Conservation (phyloP, 2,888 invertebrate species). For the Tiliacea citrago region DNA sequence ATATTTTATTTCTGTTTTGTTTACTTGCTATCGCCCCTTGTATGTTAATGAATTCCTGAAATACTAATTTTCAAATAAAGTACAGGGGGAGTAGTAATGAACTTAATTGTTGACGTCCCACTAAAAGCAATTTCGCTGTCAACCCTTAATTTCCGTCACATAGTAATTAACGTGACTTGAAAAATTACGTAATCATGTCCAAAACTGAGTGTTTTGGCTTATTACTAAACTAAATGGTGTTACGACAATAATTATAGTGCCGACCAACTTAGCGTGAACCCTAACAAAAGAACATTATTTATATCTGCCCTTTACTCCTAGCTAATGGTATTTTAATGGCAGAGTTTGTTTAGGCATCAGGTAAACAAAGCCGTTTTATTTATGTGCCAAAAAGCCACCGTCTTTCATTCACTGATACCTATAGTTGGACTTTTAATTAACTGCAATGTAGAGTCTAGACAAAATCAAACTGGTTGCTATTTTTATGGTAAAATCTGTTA, state of each 20-base stretch:
- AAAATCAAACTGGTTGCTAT: no score
- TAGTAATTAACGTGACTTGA: background rate
- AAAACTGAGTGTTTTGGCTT: background rate
- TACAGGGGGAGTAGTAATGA: background rate
- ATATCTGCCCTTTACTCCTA: background rate
- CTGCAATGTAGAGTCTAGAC: no score
- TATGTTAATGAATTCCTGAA: background rate
- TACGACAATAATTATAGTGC: background rate
- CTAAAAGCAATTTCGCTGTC: slow-evolving; percentile 8
- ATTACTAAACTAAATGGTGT: background rate
- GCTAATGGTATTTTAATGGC: background rate
- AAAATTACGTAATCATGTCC: background rate
- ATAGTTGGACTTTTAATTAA: no score
- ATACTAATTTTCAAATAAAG: background rate
- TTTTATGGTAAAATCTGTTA: no score
- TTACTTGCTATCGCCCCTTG: background rate
- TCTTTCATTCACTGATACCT: background rate
- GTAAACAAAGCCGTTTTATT: background rate
- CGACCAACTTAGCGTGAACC: background rate
- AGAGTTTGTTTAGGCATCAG: background rate
- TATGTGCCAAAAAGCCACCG: background rate
- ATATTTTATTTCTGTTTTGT: background rate
- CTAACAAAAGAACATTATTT: background rate
- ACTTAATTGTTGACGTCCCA: background rate
- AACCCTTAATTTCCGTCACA: slow-evolving; percentile 1